Base-by-base conservation (phyloP, 2,888 invertebrate species). In the Lasioglossum zephyrum region DNA sequence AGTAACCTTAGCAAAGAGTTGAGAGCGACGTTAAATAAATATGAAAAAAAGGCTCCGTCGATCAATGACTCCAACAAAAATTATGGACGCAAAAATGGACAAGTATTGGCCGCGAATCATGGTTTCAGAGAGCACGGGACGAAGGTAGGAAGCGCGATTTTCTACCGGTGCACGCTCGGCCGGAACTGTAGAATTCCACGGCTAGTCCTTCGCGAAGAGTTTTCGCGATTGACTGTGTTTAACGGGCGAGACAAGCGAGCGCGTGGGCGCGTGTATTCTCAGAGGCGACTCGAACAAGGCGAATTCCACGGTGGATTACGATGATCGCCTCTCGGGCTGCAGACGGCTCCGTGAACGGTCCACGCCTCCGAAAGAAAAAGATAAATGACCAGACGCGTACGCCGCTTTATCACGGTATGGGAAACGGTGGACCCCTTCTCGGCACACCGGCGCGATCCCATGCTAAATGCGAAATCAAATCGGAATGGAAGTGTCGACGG, bases 271-370 rank as follows among this genome's bases (percentile, higher is more conserved):
- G 77, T 63, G 77, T 88, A 85, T 83, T 79, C 87, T 83, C 83
- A 80, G 85, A 83, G 81, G 75, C 81, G 88, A 85, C 81, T 82
- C 80, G 79, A 72, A 81, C 81, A 81, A 83, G 81, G 84, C 86
- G 82, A 88, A 89, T 89, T 85, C 86, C 89, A 87, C 60, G 77
- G 79, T 87, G 83, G 80, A 89, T 89, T 88, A 86, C 86, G 83
- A 83, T 77, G 86, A 82, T 85, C 85, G 81, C 73, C 49, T 74
- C 57, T 74, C 79, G 41, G 47, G 73, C 49, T 77, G 78, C 66
- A 47, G 82, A 85, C 87, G 75, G 76, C 79, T 76, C 13, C 82
- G 82, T 77, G 86, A 88, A 81, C 88, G 81, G 86, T 74, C 80
- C 87, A 85, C 88, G 86, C 79, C 84, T 82, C 79, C 78, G 73